A percentile compares a stretch with the other conserved stretches of the same genome.
These are phyloP conservation scores for Epicauta chinensis DNA, from an alignment of 1,140 invertebrate species.

Conservation along the genomic window DNA sequence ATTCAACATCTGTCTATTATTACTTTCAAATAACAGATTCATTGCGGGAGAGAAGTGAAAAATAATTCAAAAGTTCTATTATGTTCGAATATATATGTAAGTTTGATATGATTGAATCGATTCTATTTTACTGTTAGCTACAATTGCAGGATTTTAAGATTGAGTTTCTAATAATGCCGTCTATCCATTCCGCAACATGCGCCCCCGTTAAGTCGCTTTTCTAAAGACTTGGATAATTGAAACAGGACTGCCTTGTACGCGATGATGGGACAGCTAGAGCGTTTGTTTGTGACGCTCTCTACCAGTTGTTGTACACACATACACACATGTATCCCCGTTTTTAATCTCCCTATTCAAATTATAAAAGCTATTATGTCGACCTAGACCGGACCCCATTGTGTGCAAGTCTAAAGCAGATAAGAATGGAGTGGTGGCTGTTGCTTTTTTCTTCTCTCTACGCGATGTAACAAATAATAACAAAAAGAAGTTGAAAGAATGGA, in stretches of 20 bases:
- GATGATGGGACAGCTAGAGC: slow-evolving; percentile 9
- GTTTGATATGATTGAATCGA: slow-evolving; percentile 18
- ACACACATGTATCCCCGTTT: slow-evolving; percentile 22
- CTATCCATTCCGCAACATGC: slow-evolving; percentile 32
- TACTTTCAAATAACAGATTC: no score
- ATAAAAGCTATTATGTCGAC: slow-evolving; percentile 29
- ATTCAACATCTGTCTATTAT: no score
- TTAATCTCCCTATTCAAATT: slow-evolving; percentile 36
- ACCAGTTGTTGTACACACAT: slow-evolving; percentile 20
- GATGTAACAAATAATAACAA: no score
- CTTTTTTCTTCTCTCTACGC: no score
- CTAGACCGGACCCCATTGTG: slow-evolving; percentile 8
- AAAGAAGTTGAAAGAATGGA: no score
- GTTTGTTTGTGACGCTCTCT: slow-evolving; percentile 11
- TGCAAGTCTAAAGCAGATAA: slow-evolving; percentile 4
- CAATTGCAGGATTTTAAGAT: slow-evolving; percentile 34
- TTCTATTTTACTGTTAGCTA: neutral
- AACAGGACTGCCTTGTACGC: slow-evolving; percentile 19
- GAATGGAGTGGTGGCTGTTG: neutral
- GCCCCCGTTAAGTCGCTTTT: slow-evolving; percentile 32
- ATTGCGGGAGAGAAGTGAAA: no score
- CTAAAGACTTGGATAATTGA: slow-evolving; percentile 35
- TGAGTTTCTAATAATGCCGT: slow-evolving; percentile 32
- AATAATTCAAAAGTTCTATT: neutral
- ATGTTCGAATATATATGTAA: neutral